Evolutionary conservation across 2,113 vertebrate genomes (phyloP).

Genomic region (Stigmatopora argus): DNA sequence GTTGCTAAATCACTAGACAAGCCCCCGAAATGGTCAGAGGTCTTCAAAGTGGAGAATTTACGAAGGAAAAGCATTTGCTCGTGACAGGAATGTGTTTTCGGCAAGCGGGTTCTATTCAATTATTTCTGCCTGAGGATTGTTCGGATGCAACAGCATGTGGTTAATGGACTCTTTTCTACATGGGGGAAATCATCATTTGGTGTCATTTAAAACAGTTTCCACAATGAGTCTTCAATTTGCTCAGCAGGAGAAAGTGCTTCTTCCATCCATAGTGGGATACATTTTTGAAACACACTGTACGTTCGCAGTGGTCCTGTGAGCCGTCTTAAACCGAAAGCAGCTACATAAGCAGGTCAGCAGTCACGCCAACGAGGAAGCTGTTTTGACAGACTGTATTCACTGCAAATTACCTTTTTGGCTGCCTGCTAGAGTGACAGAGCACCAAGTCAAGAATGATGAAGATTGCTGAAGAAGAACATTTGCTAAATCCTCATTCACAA

Average conservation of each 20-base stretch:
- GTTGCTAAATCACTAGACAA: constrained; percentile 11
- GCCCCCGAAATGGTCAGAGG: constrained; percentile 12
- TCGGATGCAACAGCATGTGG: constrained; percentile 48
- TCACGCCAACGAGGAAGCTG: constrained; percentile 45
- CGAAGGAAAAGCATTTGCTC: constrained; percentile 33
- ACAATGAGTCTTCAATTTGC: constrained; percentile 33
- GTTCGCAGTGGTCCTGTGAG: constrained; percentile 40
- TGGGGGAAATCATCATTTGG: constrained; percentile 44
- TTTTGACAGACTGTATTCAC: constrained; percentile 48
- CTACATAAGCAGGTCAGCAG: constrained; percentile 42
- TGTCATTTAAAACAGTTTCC: constrained; percentile 53
- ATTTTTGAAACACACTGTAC: constrained; percentile 37
- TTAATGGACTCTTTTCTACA: constrained; percentile 54
- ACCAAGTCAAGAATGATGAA: constrained; percentile 30
- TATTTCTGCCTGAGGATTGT: constrained; percentile 32
- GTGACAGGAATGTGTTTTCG: constrained; percentile 31
- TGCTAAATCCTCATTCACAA: constrained; percentile 6
- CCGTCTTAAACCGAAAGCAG: constrained; percentile 48
- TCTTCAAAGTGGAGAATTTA: constrained; percentile 30
- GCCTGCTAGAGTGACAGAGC: constrained; percentile 32
- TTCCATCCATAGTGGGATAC: constrained; percentile 12
- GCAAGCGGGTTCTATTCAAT: constrained; percentile 23
- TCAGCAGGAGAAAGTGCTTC: constrained; percentile 23
- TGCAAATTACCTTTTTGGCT: constrained; percentile 41
- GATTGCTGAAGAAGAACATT: too few species aligned